phyloP scores from a whole-genome alignment of 2,888 invertebrate species.

The Cheilosia variabilis region DNA sequence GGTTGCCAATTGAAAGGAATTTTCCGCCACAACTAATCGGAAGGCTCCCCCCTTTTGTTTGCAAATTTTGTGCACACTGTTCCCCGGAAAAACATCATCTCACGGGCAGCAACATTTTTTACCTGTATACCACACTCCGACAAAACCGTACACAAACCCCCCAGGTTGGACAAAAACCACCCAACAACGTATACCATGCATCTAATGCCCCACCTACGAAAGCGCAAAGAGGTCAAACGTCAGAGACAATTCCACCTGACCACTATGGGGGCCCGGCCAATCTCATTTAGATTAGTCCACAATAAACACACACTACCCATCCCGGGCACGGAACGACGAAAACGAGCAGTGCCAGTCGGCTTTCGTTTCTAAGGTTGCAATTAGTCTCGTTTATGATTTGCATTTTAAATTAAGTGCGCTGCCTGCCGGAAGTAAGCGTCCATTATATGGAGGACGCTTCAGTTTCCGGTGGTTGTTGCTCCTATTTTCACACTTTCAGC shows the following conservation, averaged over 20 bases:
- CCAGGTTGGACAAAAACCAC: constrained; percentile 37
- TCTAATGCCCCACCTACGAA: background rate
- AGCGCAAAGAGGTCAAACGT: constrained; percentile 43
- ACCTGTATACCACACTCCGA: background rate
- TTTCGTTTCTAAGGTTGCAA: constrained; percentile 69
- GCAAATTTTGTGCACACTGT: too few species aligned
- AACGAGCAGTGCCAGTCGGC: constrained; percentile 42
- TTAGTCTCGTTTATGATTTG: constrained; percentile 75
- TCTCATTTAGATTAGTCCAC: constrained; percentile 69
- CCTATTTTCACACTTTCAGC: constrained; percentile 15
- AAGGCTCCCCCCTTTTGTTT: too few species aligned
- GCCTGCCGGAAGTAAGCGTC: constrained; percentile 72
- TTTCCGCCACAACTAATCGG: too few species aligned
- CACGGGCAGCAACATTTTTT: background rate
- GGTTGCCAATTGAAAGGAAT: too few species aligned
- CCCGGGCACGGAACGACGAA: constrained; percentile 2
- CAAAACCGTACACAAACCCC: constrained; percentile 23
- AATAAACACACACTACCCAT: constrained; percentile 55
- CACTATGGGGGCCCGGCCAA: constrained; percentile 38
- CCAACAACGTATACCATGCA: background rate
- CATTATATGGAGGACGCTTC: constrained; percentile 73
- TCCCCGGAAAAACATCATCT: too few species aligned
- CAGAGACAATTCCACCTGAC: constrained; percentile 4
- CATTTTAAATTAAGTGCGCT: constrained; percentile 74
- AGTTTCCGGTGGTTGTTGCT: constrained; percentile 67